These are phyloP conservation scores for Eriosoma lanigerum DNA, from an alignment of 1,140 invertebrate genomes.

Conservation along the genomic window DNA sequence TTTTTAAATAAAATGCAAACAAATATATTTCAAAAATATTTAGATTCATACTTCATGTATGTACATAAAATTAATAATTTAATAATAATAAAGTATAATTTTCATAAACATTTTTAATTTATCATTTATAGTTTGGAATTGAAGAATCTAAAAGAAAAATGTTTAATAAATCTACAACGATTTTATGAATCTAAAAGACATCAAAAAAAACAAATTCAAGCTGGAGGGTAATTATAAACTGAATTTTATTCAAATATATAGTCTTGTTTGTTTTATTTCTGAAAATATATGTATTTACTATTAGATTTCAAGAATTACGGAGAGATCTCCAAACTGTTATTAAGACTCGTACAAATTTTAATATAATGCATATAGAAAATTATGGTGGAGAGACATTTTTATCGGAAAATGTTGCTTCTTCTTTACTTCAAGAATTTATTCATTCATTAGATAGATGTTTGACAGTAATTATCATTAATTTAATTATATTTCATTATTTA, in stretches of 20 bases:
- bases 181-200: slow-evolving; percentile 95
- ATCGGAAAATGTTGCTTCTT: slow-evolving; percentile 93
- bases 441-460: slow-evolving; percentile 86
- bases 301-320: slow-evolving; percentile 86
- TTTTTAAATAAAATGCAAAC: slow-evolving; percentile 70
- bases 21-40: slow-evolving; percentile 80
- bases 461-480: slow-evolving; percentile 63
- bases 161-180: slow-evolving; percentile 71
- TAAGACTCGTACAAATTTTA: slow-evolving; percentile 86
- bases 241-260: no score
- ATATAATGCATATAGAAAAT: slow-evolving; percentile 90
- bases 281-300: slow-evolving; percentile 36
- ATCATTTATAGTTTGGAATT: slow-evolving; percentile 69
- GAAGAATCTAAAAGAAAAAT: slow-evolving; percentile 75
- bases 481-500: slow-evolving; percentile 52
- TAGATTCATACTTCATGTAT: slow-evolving; percentile 76
- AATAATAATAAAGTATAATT: slow-evolving; percentile 6
- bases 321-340: slow-evolving; percentile 92
- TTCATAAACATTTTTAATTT: slow-evolving; percentile 29
- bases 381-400: slow-evolving; percentile 97
- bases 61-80: slow-evolving; percentile 53
- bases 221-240: slow-evolving; percentile 62
- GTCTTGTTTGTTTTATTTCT: no score
- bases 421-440: slow-evolving; percentile 88
- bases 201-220: slow-evolving; percentile 83